Evolutionary conservation across 1,140 invertebrate genomes (phyloP), one percentile per base, ranked within the genome.

Genomic region (Hylaeus anthracinus): DNA sequence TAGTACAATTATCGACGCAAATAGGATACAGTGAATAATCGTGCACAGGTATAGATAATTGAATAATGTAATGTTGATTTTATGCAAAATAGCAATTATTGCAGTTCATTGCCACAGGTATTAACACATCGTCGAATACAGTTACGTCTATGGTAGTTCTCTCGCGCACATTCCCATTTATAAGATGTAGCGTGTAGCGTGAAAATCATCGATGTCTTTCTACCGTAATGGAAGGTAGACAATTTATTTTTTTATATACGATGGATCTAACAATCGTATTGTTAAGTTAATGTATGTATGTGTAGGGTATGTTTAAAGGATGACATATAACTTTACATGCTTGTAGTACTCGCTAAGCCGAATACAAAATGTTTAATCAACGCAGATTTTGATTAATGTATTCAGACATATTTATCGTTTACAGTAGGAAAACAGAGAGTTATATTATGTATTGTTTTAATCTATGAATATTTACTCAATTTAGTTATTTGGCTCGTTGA

Each of bases 121-220:
- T 79, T 79, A 79, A 55, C n/a, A 43, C 39, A 15, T 61, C 37
- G 51, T 12, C 45, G 67, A 58, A 70, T 60, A 70, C 12, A 1
- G 6, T 14, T 58, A 60, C 15, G 8, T 39, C n/a, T 41, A 37
- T 60, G 0, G 12, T 9, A 51, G 26, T 51, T 53, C n/a, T 9
- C 53, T 9, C 4, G 0, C 39, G 45, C 10, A 37, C 12, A 56
- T n/a, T 5, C 48, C 10, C 43, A 3, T 48, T n/a, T 41, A 5
- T 41, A n/a, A 1, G 6, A 2, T n/a, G 0, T 55, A 8, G 53
- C 12, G 53, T 8, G 55, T 58, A n/a, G 1, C 14, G 55, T 15
- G 55, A 3, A 5, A 58, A 55, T 14, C 55, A 15, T 15, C 63
- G 37, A 71, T 12, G 43, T 55, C 8, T 72, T 65, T 79, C 71